Percentiles rank a stretch among this genome's conserved stretches.
phyloP scores from a whole-genome alignment of 2,888 invertebrate species.

The Dynastes hyllus region DNA sequence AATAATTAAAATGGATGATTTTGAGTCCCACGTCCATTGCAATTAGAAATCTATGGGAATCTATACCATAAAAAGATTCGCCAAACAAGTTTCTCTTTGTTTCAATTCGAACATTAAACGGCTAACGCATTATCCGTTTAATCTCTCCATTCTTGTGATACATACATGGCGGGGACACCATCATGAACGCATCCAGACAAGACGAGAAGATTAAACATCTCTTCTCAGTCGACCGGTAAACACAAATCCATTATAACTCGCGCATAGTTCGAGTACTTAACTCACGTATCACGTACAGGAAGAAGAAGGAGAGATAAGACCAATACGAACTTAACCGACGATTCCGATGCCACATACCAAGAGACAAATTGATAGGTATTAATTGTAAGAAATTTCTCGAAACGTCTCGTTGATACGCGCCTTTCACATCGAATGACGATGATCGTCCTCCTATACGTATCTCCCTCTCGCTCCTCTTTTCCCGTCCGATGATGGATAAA shows the following conservation, averaged over 20 bases:
- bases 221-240: constrained; percentile 18
- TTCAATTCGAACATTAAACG: no score
- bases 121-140: no score
- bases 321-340: no score
- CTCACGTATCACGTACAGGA: background rate
- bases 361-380: constrained; percentile 27
- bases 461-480: constrained; percentile 17
- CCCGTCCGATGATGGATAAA: constrained; percentile 44
- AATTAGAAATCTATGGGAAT: no score
- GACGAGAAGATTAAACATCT: constrained; percentile 18
- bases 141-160: background rate
- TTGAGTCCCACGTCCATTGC: no score
- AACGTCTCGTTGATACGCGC: constrained; percentile 23
- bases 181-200: constrained; percentile 6
- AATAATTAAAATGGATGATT: no score
- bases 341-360: constrained; percentile 1
- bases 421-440: constrained; percentile 13
- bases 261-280: background rate
- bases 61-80: no score
- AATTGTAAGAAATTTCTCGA: constrained; percentile 14
- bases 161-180: background rate
- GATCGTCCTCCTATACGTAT: background rate
- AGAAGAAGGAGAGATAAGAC: constrained; percentile 4
- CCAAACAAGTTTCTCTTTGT: no score
- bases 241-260: constrained; percentile 20